These are phyloP conservation scores for Oceanites oceanicus DNA, from an alignment of 2,113 vertebrate species.

Conservation along the genomic window DNA sequence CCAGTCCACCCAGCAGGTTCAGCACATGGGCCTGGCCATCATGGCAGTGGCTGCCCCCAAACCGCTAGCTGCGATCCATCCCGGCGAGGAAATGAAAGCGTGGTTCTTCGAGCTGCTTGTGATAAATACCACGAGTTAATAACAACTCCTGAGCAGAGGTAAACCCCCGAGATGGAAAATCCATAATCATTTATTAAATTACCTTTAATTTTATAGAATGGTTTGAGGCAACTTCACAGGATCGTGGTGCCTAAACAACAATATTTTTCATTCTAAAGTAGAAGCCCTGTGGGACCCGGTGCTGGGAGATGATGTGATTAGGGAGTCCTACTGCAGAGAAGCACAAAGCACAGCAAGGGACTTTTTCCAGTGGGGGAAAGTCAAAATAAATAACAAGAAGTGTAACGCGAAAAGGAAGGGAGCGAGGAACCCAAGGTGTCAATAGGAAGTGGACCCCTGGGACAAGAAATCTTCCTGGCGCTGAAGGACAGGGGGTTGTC, in stretches of 20 bases:
- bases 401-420: neutral
- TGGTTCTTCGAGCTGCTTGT: neutral
- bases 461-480: neutral
- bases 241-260: neutral
- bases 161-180: neutral
- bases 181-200: constrained; percentile 28
- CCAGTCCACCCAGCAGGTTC: neutral
- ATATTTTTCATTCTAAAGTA: neutral
- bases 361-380: neutral
- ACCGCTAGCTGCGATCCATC: neutral
- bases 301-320: neutral
- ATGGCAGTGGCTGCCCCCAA: fast-evolving
- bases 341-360: neutral
- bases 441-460: neutral
- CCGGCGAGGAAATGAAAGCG: neutral
- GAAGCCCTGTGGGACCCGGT: neutral
- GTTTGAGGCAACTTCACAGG: neutral
- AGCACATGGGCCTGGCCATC: too few relatives aligned
- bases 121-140: neutral
- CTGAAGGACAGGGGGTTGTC: neutral
- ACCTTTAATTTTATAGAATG: neutral
- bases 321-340: neutral
- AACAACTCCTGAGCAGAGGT: neutral
- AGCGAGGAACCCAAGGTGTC: neutral
- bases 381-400: neutral